Evolutionary conservation across 2,888 invertebrate species (phyloP), one percentile per base, ranked within the genome.

Genomic region (Chouioia cunea): DNA sequence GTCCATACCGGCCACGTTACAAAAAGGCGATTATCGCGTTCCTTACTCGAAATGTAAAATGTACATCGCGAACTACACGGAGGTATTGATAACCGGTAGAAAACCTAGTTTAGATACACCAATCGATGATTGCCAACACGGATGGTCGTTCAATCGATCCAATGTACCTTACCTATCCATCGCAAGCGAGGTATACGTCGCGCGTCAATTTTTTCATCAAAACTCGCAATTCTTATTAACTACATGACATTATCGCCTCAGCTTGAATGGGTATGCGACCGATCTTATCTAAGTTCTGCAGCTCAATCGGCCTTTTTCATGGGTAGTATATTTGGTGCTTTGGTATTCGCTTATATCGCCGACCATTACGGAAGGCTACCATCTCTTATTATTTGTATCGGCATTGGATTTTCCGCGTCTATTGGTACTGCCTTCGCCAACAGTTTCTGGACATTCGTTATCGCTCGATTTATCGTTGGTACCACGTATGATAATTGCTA

Each of bases 401-500:
- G 93, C 58, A 88, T 94, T 48, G 95, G 94, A 0, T 92, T 93
- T 78, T 79, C 89, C 36, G 90, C 89, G 2, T 91, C 95, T 0
- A 88, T 94, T 2, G 91, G 90, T 0, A 94, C 95, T 0, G 92
- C 93, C 0, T 93, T 93, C 84, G 90, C 91, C 78, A 87, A 88
- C 73, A 91, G 90, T 58, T 95, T 95, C 83, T 91, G 92, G 91
- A 86, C 91, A 0, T 96, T 96, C 84, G 91, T 93, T 14, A 79
- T 93, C 0, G 93, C 94, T 82, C 88, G 96, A 66, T 92, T 96
- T 86, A 87, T 96, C 56, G 93, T 95, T 2, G 96, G 96, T 4
- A 88, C 96, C 79, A 94, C 94, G 0, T 96, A 95, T 80, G 95
- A 95, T 84, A 96, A 95, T 85, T 94, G 94, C 80, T 95, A 95